phyloP scores from a whole-genome alignment of 2,888 invertebrate genomes.

The Allophyes oxyacanthae region DNA sequence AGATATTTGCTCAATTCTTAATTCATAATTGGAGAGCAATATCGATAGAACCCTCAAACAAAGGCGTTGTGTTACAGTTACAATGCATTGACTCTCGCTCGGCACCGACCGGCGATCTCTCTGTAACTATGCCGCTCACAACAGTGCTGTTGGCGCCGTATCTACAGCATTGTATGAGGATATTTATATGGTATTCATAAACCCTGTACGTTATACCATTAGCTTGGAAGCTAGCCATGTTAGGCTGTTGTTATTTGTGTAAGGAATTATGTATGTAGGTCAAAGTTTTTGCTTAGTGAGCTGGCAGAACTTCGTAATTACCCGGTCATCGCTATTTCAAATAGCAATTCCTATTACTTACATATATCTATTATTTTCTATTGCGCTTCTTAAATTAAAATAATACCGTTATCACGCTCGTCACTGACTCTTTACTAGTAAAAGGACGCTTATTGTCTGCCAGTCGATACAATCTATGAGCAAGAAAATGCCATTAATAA shows the following conservation, averaged over 20 bases:
- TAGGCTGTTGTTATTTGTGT: constrained; percentile 10
- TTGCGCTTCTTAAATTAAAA: no score
- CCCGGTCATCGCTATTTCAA: background rate
- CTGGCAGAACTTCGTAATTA: background rate
- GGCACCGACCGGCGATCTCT: constrained; percentile 21
- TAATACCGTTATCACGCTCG: background rate
- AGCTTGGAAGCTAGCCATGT: constrained; percentile 24
- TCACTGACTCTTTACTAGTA: no score
- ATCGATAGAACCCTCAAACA: constrained; percentile 9
- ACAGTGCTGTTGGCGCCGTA: constrained; percentile 26
- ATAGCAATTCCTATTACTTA: no score
- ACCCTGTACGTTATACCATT: constrained; percentile 14
- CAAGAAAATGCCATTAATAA: constrained; percentile 2
- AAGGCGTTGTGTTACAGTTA: constrained; percentile 10
- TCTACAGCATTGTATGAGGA: constrained; percentile 22
- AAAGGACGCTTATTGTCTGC: no score
- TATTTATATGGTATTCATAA: constrained; percentile 9
- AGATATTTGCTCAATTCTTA: no score
- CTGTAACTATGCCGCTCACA: constrained; percentile 13
- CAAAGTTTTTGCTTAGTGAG: background rate
- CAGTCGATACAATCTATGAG: background rate
- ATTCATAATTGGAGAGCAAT: no score
- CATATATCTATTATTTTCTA: no score
- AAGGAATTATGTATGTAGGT: constrained; percentile 1
- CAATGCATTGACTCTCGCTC: constrained; percentile 2